Percentiles rank a stretch among this genome's conserved stretches.
Conservation (phyloP, 2,888 invertebrate genomes). For the Heliconius ethilla region DNA sequence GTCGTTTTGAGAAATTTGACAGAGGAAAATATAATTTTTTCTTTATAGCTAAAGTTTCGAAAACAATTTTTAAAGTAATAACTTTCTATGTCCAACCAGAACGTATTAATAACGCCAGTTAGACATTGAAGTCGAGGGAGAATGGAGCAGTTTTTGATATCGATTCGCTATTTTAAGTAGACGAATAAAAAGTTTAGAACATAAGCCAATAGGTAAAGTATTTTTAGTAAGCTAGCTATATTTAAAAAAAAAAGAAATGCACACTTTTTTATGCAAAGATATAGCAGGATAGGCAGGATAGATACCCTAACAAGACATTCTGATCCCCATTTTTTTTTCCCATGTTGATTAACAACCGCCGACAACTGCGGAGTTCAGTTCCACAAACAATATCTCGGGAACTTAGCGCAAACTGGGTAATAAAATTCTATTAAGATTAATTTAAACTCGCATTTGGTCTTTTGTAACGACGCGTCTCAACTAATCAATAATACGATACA, state of each 20-base stretch:
- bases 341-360: too few relatives aligned
- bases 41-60: constrained; percentile 15
- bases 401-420: too few relatives aligned
- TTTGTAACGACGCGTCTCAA: neutral
- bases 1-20: neutral
- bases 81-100: constrained; percentile 20
- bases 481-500: neutral
- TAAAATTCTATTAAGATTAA: neutral
- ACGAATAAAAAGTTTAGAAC: neutral
- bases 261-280: neutral
- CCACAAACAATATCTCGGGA: too few relatives aligned
- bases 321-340: too few relatives aligned
- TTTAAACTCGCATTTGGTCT: neutral
- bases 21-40: constrained; percentile 5
- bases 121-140: neutral
- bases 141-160: neutral
- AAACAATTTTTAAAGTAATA: constrained; percentile 23
- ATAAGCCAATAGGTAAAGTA: too few relatives aligned
- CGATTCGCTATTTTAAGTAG: neutral
- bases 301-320: neutral
- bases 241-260: neutral
- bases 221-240: neutral
- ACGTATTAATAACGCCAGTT: constrained; percentile 23
- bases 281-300: neutral
- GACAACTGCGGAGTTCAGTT: too few relatives aligned